Evolutionary conservation across 2,888 invertebrate genomes (phyloP), one percentile per base, ranked within the genome.

Genomic region (Hemistola chrysoprasaria): DNA sequence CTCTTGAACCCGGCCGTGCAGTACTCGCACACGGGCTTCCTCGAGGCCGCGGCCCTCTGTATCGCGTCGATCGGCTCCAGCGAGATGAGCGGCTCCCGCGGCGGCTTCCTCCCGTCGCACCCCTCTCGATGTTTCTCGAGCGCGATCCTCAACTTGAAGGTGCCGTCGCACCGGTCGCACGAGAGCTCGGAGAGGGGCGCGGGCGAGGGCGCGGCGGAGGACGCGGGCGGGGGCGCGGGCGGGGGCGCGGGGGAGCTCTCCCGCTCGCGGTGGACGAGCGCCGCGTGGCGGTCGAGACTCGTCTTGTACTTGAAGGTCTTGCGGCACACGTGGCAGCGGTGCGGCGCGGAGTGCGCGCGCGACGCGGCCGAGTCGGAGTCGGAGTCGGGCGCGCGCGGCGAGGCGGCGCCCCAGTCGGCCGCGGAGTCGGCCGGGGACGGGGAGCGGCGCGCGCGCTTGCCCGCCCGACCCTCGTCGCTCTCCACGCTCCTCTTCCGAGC

Each of bases 81-180:
- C 0, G 82, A 65, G 16, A 88, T 64, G 2, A 76, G 61, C 8
- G 87, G 52, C 49, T 85, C 78, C 39, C 85, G 87, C 47, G 71
- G 59, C 0, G 74, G 75, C 1, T 60, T 30, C 16, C 64, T 71
- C 0, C 61, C 43, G 1, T 27, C 61, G 40, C 88, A 88, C 0
- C 64, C 42, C 6, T 80, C 80, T 8, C 62, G 47, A 44, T 90
- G 89, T 0, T 87, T 72, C 31, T 87, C 88, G 30, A 90, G 52
- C 89, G 89, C 89, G 34, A 90, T 89, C 38, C 88, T 86, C 27
- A 89, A 56, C 57, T 89, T 90, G 52, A 89, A 90, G 0, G 69
- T 71, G 49, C 79, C 86, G 0, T 70, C 75, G 43, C 89, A 90
- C 47, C 69, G 77, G 0, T 79, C 71, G 39, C 89, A 90, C 4